A percentile compares a stretch with the other conserved stretches of the same genome.
Conservation (phyloP, 2,888 invertebrate genomes). For the Synanthedon tipuliformis region DNA sequence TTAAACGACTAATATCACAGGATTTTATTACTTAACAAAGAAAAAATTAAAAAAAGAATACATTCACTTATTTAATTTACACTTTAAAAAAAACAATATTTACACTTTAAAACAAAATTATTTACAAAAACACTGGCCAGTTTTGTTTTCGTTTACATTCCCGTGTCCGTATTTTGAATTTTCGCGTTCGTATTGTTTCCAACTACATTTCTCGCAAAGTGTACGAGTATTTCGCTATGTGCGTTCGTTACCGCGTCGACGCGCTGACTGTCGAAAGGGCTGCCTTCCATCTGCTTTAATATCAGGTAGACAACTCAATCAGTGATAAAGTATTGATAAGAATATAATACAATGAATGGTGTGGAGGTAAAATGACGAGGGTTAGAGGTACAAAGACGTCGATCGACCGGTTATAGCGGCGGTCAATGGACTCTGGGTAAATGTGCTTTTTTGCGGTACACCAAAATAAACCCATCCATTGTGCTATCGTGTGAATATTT, state of each 20-base stretch:
- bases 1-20: conserved; percentile 63
- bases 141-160: conserved; percentile 20
- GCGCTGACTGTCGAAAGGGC: conserved; percentile 33
- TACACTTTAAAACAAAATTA: conserved; percentile 18
- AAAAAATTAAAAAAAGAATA: conserved; percentile 14
- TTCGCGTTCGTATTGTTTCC: conserved; percentile 19
- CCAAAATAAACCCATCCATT: background rate
- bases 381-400: conserved; percentile 11
- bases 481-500: no score
- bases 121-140: conserved; percentile 26
- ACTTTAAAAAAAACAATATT: conserved; percentile 20
- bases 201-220: conserved; percentile 14
- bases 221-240: conserved; percentile 15
- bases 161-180: conserved; percentile 12
- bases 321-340: conserved; percentile 31
- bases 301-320: conserved; percentile 53
- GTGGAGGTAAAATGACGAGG: conserved; percentile 9
- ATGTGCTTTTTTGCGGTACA: background rate
- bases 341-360: conserved; percentile 21
- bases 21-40: conserved; percentile 39
- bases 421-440: conserved; percentile 24
- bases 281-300: conserved; percentile 30
- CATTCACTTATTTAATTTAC: conserved; percentile 22
- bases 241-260: conserved; percentile 22
- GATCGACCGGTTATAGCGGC: conserved; percentile 29